phyloP scores from a whole-genome alignment of 2,888 invertebrate species.

The Therioaphis trifolii region DNA sequence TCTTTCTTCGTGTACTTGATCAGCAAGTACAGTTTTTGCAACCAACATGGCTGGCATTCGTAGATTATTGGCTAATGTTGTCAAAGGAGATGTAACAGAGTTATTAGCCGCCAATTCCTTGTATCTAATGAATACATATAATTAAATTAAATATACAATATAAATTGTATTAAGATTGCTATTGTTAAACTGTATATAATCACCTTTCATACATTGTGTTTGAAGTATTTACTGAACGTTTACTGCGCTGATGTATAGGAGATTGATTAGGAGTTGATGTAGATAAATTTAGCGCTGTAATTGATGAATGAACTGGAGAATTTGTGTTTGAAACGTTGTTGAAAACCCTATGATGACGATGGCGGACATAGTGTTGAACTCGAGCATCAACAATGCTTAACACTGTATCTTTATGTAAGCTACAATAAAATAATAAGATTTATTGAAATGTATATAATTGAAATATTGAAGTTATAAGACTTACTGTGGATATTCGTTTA shows the following conservation, averaged over 20 bases:
- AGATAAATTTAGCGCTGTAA: not conserved
- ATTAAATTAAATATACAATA: not conserved
- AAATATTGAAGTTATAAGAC: not conserved
- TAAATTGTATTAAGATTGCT: not conserved
- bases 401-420: conserved; percentile 34
- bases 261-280: not conserved
- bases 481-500: conserved; percentile 21
- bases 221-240: not conserved
- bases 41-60: conserved; percentile 53
- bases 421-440: not conserved
- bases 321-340: not conserved
- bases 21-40: conserved; percentile 25
- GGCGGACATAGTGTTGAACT: conserved; percentile 71
- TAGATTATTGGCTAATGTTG: conserved; percentile 27
- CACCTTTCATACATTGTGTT: conserved; percentile 22
- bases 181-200: not conserved
- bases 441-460: not conserved
- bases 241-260: not conserved
- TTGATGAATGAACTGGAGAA: not conserved
- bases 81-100: conserved; percentile 19
- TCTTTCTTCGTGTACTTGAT: conserved; percentile 26
- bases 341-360: conserved; percentile 32
- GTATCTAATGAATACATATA: conserved; percentile 30
- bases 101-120: conserved; percentile 9
- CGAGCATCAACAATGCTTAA: conserved; percentile 76